These are phyloP conservation scores for Macropus fuliginosus DNA, from an alignment of 2,797 vertebrate species.

Conservation along the genomic window DNA sequence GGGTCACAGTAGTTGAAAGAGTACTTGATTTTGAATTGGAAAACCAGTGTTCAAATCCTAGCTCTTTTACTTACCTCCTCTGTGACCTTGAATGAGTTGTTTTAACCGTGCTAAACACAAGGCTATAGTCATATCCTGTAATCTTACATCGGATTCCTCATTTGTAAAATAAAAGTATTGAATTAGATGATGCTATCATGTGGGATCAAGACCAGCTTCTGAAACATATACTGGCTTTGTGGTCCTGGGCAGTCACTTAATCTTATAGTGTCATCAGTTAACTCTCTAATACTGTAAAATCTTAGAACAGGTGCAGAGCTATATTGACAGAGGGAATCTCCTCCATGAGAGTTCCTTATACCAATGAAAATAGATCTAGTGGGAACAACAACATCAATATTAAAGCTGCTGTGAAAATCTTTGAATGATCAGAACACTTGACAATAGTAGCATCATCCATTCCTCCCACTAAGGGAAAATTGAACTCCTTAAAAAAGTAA, in stretches of 20 bases:
- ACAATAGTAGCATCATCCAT: background rate
- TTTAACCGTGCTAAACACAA: too few species aligned
- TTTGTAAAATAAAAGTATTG: too few species aligned
- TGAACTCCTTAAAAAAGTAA: too few species aligned
- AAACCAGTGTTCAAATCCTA: background rate
- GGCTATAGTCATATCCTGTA: too few species aligned
- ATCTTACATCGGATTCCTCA: too few species aligned
- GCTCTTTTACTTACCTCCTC: background rate
- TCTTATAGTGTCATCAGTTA: background rate
- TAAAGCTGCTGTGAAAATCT: background rate
- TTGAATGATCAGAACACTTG: background rate
- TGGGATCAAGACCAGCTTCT: background rate
- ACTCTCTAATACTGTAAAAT: background rate
- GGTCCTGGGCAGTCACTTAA: background rate
- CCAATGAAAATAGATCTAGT: background rate
- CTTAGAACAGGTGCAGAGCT: background rate
- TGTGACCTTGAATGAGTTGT: background rate
- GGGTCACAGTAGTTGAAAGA: too few species aligned
- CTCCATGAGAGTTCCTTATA: background rate
- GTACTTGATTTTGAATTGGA: too few species aligned
- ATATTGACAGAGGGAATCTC: background rate
- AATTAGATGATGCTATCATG: background rate
- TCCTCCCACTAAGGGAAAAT: background rate
- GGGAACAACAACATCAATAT: background rate
- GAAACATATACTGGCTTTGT: background rate